These are phyloP conservation scores for Nycticryphes semicollaris DNA, from an alignment of 2,113 vertebrate genomes.

Conservation along the genomic window DNA sequence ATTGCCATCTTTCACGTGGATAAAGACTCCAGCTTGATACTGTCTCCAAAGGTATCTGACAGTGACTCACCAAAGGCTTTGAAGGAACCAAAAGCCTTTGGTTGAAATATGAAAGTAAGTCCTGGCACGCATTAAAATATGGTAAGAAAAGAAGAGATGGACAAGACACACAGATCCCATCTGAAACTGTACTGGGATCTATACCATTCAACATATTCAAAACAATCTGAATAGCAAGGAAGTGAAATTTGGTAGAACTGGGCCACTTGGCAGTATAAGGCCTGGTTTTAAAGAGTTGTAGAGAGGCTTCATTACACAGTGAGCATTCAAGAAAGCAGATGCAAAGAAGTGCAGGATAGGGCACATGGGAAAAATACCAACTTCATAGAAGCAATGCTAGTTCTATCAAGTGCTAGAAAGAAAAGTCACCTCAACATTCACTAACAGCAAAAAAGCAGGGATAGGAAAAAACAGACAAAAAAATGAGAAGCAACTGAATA, in stretches of 20 bases:
- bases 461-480: neutral
- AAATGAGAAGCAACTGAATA: neutral
- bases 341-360: neutral
- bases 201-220: neutral
- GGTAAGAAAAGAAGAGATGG: neutral
- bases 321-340: neutral
- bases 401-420: neutral
- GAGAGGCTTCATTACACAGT: neutral
- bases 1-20: neutral
- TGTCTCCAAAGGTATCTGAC: neutral
- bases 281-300: neutral
- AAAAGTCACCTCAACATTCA: neutral
- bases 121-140: neutral
- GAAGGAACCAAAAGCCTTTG: neutral
- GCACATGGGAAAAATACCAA: neutral
- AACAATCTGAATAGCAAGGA: neutral
- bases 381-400: fast-evolving
- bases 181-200: neutral
- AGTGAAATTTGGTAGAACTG: neutral
- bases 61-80: neutral
- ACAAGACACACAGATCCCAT: neutral
- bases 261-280: neutral
- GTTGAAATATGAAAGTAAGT: neutral
- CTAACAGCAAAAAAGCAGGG: neutral
- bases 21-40: neutral